Evolutionary conservation across 2,113 vertebrate genomes (phyloP).

Genomic region (Crocuta crocuta): DNA sequence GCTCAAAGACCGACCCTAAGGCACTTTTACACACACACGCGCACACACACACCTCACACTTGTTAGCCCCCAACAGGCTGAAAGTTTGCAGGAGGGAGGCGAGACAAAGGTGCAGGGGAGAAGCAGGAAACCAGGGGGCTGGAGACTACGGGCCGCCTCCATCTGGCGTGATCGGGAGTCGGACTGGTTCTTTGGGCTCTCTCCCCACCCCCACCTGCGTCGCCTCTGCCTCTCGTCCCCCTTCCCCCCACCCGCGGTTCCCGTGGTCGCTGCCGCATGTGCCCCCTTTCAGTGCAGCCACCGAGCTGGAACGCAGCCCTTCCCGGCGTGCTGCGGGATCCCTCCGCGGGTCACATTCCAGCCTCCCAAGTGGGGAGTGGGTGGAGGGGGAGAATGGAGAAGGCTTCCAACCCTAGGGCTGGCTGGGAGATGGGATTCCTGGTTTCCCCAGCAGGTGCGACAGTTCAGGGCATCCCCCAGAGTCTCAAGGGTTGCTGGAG

Average conservation of each 20-base stretch:
- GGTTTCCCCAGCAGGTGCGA: not conserved
- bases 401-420: not conserved
- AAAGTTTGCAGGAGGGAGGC: slow-evolving; percentile 75
- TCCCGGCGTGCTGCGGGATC: slow-evolving; percentile 59
- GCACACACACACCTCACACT: not conserved
- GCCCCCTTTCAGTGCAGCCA: slow-evolving; percentile 77
- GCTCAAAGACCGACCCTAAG: not conserved
- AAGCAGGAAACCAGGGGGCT: slow-evolving; percentile 59
- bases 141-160: slow-evolving; percentile 65
- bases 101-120: slow-evolving; percentile 69
- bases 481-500: slow-evolving; percentile 28
- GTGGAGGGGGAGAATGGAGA: slow-evolving; percentile 32
- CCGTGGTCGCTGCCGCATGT: slow-evolving; percentile 63
- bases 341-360: slow-evolving; percentile 78
- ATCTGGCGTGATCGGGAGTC: slow-evolving; percentile 62
- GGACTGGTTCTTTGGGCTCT: slow-evolving; percentile 67
- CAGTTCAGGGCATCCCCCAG: not conserved
- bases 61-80: slow-evolving; percentile 37
- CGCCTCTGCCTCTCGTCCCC: not conserved
- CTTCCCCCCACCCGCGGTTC: not conserved
- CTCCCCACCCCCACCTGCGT: slow-evolving; percentile 52
- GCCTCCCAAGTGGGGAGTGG: not conserved
- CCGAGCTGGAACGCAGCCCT: slow-evolving; percentile 72
- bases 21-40: not conserved
- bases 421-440: slow-evolving; percentile 26